These are phyloP conservation scores for Trachelus iudaicus DNA, from an alignment of 2,888 invertebrate species.

Conservation along the genomic window DNA sequence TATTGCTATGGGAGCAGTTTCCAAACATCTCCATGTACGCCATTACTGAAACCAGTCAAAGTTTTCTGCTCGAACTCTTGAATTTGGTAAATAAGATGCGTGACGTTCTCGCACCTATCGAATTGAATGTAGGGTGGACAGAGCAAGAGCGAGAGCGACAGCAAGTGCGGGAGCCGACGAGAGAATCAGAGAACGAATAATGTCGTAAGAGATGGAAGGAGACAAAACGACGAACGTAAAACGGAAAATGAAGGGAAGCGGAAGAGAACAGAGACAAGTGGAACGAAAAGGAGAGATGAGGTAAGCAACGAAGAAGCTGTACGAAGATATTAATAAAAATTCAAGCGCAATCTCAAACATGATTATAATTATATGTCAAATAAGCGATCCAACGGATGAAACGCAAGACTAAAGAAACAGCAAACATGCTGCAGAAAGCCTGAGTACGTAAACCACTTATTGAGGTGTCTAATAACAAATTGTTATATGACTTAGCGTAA, in stretches of 20 bases:
- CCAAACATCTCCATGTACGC: constrained; percentile 97
- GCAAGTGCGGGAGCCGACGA: neutral
- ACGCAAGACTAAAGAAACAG: constrained; percentile 31
- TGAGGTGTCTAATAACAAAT: constrained; percentile 26
- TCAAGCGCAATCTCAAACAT: constrained; percentile 32
- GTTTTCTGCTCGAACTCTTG: neutral
- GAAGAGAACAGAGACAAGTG: neutral
- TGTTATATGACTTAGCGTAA: constrained; percentile 53
- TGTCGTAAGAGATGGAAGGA: constrained; percentile 10
- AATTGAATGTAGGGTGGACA: too few species aligned
- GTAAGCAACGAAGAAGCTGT: constrained; percentile 5
- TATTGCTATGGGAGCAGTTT: constrained; percentile 84
- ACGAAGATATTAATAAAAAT: constrained; percentile 14
- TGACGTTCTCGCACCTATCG: too few species aligned
- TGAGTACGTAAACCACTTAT: constrained; percentile 30
- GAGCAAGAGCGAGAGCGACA: too few species aligned
- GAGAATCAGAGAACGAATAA: neutral
- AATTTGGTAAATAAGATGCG: too few species aligned
- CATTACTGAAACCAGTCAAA: constrained; percentile 76
- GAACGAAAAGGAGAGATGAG: constrained; percentile 4
- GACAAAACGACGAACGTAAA: neutral
- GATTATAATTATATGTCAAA: constrained; percentile 25
- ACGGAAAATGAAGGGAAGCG: too few species aligned
- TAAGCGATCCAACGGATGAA: constrained; percentile 8
- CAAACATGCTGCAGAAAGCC: constrained; percentile 56